These are phyloP conservation scores for Platygyra sinensis DNA, from an alignment of 64 coral and sea anemone genomes.

Conservation along the genomic window DNA sequence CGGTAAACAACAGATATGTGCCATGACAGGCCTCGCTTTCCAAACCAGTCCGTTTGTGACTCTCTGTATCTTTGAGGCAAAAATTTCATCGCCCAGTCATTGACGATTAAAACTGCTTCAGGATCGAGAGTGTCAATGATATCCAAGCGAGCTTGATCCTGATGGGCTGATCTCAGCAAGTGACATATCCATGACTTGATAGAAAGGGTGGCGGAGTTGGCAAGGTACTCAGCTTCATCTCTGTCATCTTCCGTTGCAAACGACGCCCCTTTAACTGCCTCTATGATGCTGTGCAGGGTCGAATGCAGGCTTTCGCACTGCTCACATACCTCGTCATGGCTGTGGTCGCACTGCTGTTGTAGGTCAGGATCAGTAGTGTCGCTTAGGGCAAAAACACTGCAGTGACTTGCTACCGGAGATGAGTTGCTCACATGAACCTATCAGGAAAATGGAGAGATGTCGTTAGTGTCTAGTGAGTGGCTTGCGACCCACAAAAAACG, in stretches of 20 bases:
- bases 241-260: slow-evolving; percentile 31
- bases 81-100: slow-evolving; percentile 59
- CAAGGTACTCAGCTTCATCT: slow-evolving; percentile 34
- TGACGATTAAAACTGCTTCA: slow-evolving; percentile 34
- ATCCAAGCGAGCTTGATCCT: slow-evolving; percentile 68
- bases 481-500: too few species aligned
- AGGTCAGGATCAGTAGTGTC: neutral
- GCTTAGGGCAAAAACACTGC: slow-evolving; percentile 41
- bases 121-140: slow-evolving; percentile 19
- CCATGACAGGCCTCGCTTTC: slow-evolving; percentile 55
- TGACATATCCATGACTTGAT: slow-evolving; percentile 50
- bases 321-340: neutral
- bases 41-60: slow-evolving; percentile 61
- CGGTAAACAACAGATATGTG: slow-evolving; percentile 70
- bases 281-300: neutral
- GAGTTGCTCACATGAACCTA: neutral
- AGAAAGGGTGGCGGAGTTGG: neutral
- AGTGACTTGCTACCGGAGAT: slow-evolving; percentile 11
- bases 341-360: neutral
- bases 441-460: neutral
- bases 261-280: neutral
- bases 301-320: neutral
- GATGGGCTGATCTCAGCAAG: slow-evolving; percentile 34
- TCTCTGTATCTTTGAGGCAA: slow-evolving; percentile 57
- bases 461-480: too few species aligned